Percentiles rank a stretch among this genome's conserved stretches.
These are phyloP conservation scores for Calidris pygmaea DNA, from an alignment of 2,113 vertebrate genomes.

Conservation along the genomic window DNA sequence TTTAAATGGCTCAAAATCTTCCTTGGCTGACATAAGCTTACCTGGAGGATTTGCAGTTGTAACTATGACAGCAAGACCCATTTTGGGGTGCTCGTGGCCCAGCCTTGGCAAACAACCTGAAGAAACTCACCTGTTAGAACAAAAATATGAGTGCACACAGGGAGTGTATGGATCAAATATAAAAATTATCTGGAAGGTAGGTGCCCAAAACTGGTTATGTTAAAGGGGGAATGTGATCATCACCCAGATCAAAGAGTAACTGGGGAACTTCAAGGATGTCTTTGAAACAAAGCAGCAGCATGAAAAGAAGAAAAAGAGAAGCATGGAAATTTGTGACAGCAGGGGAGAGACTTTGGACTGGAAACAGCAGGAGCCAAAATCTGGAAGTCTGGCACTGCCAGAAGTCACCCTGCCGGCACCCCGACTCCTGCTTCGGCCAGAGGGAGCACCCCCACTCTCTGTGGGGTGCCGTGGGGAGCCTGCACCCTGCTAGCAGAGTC, in stretches of 20 bases:
- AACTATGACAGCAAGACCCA: neutral
- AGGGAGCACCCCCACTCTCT: neutral
- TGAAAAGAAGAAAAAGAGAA: neutral
- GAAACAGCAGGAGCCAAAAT: neutral
- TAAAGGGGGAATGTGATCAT: neutral
- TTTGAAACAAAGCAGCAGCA: neutral
- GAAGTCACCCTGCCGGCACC: neutral
- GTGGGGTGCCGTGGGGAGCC: neutral
- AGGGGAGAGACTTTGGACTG: neutral
- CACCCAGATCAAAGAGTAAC: neutral
- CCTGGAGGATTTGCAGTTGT: neutral
- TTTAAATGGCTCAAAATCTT: neutral
- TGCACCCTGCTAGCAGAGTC: neutral
- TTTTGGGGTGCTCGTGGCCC: neutral
- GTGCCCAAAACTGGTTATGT: neutral
- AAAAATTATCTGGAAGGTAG: neutral
- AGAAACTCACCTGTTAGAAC: neutral
- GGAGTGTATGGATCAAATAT: neutral
- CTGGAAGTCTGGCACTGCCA: neutral
- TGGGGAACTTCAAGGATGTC: neutral
- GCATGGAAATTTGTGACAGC: neutral
- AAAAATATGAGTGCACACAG: neutral
- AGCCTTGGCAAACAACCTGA: neutral
- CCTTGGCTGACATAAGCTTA: neutral
- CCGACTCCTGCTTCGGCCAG: neutral